phyloP scores from a whole-genome alignment of 23 tunicate genomes.

The Clavelina lepadiformis region DNA sequence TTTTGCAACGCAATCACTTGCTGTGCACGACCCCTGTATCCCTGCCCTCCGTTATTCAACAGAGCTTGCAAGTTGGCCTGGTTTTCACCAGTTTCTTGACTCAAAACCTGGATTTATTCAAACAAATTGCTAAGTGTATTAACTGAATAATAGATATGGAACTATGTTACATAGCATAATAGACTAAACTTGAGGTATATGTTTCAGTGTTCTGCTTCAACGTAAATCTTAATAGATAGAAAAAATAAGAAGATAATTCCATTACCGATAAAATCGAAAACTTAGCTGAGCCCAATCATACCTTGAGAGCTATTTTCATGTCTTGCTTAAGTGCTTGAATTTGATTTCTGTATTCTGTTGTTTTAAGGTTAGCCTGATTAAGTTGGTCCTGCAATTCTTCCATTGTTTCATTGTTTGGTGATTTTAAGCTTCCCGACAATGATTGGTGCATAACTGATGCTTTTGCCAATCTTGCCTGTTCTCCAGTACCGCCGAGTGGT shows the following conservation, averaged over 20 bases:
- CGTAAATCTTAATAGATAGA: too few species aligned
- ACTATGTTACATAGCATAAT: too few species aligned
- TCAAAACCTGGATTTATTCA: constrained; percentile 66
- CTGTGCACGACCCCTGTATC: constrained; percentile 77
- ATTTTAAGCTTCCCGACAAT: too few species aligned
- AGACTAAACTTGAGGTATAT: too few species aligned
- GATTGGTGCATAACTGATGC: too few species aligned
- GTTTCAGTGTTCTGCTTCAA: too few species aligned
- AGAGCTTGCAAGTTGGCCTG: constrained; percentile 28
- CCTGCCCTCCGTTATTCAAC: constrained; percentile 39
- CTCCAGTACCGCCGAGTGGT: too few species aligned
- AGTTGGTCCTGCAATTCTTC: constrained; percentile 60
- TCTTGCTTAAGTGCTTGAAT: constrained; percentile 85
- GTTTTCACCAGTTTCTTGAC: constrained; percentile 80
- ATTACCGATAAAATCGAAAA: background rate
- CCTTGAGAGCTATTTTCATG: constrained; percentile 83
- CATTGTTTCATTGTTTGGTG: constrained; percentile 10
- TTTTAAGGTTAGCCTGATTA: constrained; percentile 37
- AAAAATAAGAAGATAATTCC: too few species aligned
- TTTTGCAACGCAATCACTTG: constrained; percentile 79
- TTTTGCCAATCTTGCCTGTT: too few species aligned
- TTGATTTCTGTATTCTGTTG: constrained; percentile 76
- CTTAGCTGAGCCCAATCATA: background rate
- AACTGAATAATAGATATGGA: too few species aligned
- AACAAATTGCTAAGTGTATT: too few species aligned